Percentiles rank a stretch among this genome's conserved stretches.
Conservation (phyloP, 92 coral and sea anemone genomes). For the Blastomussa wellsi region DNA sequence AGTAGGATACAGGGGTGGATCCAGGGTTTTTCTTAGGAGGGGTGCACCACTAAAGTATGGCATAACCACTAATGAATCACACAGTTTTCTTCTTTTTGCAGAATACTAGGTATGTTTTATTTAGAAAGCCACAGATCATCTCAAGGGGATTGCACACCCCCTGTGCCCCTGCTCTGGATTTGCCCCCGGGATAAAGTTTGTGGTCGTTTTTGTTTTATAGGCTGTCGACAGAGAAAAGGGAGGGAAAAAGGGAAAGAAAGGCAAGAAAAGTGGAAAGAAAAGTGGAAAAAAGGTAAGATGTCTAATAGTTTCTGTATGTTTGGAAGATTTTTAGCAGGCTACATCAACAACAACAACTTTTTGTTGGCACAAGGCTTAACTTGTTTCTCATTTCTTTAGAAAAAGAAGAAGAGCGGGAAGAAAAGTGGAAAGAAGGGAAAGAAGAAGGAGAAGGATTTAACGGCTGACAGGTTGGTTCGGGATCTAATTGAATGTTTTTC, state of each 20-base stretch:
- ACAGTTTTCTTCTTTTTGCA: too few relatives aligned
- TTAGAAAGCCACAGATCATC: too few relatives aligned
- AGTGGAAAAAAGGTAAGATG: constrained; percentile 84
- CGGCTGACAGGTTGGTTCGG: constrained; percentile 84
- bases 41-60: too few relatives aligned
- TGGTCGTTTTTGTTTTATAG: constrained; percentile 24
- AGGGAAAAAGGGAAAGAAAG: constrained; percentile 97
- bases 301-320: background rate
- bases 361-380: background rate
- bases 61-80: too few relatives aligned
- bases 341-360: too few relatives aligned
- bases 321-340: background rate
- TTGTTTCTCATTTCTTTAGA: constrained; percentile 42
- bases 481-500: background rate
- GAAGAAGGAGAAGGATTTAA: constrained; percentile 97
- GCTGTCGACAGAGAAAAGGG: constrained; percentile 98
- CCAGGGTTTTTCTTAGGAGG: too few relatives aligned
- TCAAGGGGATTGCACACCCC: too few relatives aligned
- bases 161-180: too few relatives aligned
- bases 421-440: constrained; percentile 97
- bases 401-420: constrained; percentile 96
- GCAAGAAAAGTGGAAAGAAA: constrained; percentile 96
- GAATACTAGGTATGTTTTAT: too few relatives aligned
- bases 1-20: too few relatives aligned
- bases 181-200: too few relatives aligned